Conservation (phyloP, 2,797 vertebrate genomes). For the Acestrorhynchus altus region DNA sequence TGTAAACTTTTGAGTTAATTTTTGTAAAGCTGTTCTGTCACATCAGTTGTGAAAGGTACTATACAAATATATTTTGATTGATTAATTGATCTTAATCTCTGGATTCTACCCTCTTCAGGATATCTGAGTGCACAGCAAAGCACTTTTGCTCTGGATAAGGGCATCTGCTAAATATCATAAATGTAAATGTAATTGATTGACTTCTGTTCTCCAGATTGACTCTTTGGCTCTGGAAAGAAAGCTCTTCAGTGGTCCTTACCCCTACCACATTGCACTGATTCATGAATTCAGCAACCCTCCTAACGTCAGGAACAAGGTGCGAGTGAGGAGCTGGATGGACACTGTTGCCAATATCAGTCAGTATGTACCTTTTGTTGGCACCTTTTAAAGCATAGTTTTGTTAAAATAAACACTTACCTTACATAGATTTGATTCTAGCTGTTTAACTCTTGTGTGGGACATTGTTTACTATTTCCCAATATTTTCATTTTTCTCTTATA, state of each 20-base stretch:
- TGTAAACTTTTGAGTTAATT: too few relatives aligned
- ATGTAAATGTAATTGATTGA: background rate
- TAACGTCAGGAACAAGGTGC: slow-evolving; percentile 97
- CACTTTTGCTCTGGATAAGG: too few relatives aligned
- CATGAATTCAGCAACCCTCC: slow-evolving; percentile 98
- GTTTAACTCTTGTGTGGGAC: too few relatives aligned
- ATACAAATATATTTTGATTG: too few relatives aligned
- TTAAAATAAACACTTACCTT: background rate
- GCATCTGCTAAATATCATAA: too few relatives aligned
- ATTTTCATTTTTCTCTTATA: too few relatives aligned
- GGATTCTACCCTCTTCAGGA: too few relatives aligned
- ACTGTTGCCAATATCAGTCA: slow-evolving; percentile 98
- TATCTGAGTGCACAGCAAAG: too few relatives aligned
- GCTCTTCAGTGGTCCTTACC: slow-evolving; percentile 95
- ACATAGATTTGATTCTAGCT: background rate
- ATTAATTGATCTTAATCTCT: too few relatives aligned
- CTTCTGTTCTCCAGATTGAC: slow-evolving; percentile 82
- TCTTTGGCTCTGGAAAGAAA: slow-evolving; percentile 91
- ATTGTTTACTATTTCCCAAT: too few relatives aligned
- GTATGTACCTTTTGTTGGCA: slow-evolving; percentile 77
- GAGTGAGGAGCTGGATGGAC: slow-evolving; percentile 99
- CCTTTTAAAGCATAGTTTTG: slow-evolving; percentile 3
- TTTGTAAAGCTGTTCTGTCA: too few relatives aligned
- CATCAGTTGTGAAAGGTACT: too few relatives aligned
- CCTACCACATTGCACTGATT: slow-evolving; percentile 96